A percentile compares a stretch with the other conserved stretches of the same genome.
These are phyloP conservation scores for Cylindroiulus punctatus DNA, from an alignment of 2,888 invertebrate genomes.

Conservation along the genomic window DNA sequence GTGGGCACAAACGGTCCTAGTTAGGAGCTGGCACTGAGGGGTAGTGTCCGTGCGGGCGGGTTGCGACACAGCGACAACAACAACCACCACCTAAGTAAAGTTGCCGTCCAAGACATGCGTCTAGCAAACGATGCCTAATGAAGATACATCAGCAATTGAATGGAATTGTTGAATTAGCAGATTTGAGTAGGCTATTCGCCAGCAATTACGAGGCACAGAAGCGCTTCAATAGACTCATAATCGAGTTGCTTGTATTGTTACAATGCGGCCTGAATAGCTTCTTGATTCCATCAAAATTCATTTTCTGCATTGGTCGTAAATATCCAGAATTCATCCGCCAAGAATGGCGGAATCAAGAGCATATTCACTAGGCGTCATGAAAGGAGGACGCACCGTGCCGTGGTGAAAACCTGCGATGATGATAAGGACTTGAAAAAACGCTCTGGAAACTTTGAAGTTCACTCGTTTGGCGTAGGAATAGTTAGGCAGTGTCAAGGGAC, in stretches of 20 bases:
- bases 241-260: conserved; percentile 47
- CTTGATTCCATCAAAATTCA: conserved; percentile 47
- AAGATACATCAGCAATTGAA: conserved; percentile 37
- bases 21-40: background rate
- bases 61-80: background rate
- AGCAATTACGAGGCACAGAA: conserved; percentile 39
- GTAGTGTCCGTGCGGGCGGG: conserved; percentile 1
- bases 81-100: conserved; percentile 19
- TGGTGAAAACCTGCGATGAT: background rate
- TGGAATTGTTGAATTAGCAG: conserved; percentile 47
- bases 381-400: background rate
- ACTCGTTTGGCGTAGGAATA: background rate
- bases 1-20: conserved; percentile 33
- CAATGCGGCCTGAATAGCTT: conserved; percentile 36
- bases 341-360: conserved; percentile 45
- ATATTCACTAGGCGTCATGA: conserved; percentile 14
- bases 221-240: conserved; percentile 45
- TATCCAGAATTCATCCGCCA: conserved; percentile 41
- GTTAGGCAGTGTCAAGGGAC: background rate
- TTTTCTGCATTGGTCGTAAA: conserved; percentile 47
- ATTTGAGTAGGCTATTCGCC: conserved; percentile 44
- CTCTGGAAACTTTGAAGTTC: background rate
- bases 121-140: conserved; percentile 36
- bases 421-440: background rate
- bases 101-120: background rate